Evolutionary conservation across 2,113 vertebrate genomes (phyloP), one percentile per base, ranked within the genome.

Genomic region (Uria aalge): DNA sequence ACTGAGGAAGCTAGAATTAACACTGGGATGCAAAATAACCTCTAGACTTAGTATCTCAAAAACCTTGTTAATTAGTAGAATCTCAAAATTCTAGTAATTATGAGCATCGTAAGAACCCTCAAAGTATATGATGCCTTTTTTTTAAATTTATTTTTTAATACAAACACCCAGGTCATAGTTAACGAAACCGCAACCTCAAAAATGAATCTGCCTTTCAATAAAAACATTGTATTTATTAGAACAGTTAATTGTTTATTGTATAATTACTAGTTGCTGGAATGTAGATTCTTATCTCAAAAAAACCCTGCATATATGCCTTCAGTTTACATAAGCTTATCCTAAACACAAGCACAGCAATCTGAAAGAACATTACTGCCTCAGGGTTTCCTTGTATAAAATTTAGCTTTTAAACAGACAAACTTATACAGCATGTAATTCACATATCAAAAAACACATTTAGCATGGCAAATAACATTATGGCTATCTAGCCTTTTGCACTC

Each of bases 261-360:
- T 94, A 97, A 97, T 97, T 96, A 95, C 92, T 85, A 82, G 84
- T 84, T 91, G 81, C 90, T 88, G 93, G 96, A 96, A 95, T 95
- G 95, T 90, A 97, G 96, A 97, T 97, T 50, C 89, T 92, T 97
- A 97, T 97, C 97, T 95, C 57, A 23, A 75, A 94, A 84, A 92
- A 78, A 6, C 24, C 53, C 83, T 66, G 81, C 86, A 91, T 92
- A 85, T 59, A 90, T 79, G 56, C 36, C 77, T 90, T 48, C n/a
- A 89, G 91, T 95, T 97, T 96, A 97, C 81, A 92, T 87, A 94
- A 87, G 12, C 80, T 89, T 88, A 96, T 67, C 83, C 92, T 73
- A 89, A 97, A 97, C 55, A 69, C 40, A 87, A 87, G 84, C 88
- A 85, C 10, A 4, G 80, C 76, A 94, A 91, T 29, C 80, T 76